Evolutionary conservation across 2,888 invertebrate genomes (phyloP).

Genomic region (Andrena flavipes): DNA sequence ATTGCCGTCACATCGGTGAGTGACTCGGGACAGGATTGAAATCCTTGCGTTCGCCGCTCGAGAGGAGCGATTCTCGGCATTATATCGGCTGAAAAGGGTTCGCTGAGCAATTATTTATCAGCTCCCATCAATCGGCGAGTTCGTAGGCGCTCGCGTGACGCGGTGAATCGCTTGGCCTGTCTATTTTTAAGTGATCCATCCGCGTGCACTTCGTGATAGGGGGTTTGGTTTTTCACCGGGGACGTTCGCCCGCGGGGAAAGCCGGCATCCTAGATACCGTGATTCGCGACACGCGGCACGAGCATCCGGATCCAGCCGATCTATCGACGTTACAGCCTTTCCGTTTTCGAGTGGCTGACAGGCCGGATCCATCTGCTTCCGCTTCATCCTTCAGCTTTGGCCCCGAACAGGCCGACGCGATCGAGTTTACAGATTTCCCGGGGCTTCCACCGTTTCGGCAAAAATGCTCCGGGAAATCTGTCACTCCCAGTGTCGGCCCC

Average conservation of each 20-base stretch:
- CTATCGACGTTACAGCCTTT: slow-evolving; percentile 30
- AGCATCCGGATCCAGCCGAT: slow-evolving; percentile 7
- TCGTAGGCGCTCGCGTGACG: slow-evolving; percentile 36
- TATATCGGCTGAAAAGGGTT: background rate
- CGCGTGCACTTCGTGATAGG: slow-evolving; percentile 53
- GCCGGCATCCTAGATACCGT: slow-evolving; percentile 11
- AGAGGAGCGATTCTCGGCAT: too few relatives aligned
- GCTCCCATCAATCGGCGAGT: slow-evolving; percentile 53
- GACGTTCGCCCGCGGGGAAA: slow-evolving; percentile 1
- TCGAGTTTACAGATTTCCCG: slow-evolving; percentile 34
- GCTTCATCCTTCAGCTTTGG: background rate
- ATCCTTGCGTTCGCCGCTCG: too few relatives aligned
- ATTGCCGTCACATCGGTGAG: too few relatives aligned
- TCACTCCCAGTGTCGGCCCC: slow-evolving; percentile 29
- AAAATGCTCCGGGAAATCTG: slow-evolving; percentile 2
- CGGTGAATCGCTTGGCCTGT: slow-evolving; percentile 68
- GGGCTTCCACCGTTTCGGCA: background rate
- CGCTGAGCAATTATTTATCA: slow-evolving; percentile 57
- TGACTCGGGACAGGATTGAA: too few relatives aligned
- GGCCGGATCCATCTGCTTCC: slow-evolving; percentile 12
- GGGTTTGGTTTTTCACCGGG: background rate
- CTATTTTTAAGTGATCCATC: slow-evolving; percentile 65
- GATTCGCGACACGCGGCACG: slow-evolving; percentile 22
- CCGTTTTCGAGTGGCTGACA: slow-evolving; percentile 25
- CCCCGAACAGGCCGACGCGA: slow-evolving; percentile 18